Percentiles rank a stretch among this genome's conserved stretches.
phyloP scores from a whole-genome alignment of 2,888 invertebrate species.

The Oeneis ivallda region DNA sequence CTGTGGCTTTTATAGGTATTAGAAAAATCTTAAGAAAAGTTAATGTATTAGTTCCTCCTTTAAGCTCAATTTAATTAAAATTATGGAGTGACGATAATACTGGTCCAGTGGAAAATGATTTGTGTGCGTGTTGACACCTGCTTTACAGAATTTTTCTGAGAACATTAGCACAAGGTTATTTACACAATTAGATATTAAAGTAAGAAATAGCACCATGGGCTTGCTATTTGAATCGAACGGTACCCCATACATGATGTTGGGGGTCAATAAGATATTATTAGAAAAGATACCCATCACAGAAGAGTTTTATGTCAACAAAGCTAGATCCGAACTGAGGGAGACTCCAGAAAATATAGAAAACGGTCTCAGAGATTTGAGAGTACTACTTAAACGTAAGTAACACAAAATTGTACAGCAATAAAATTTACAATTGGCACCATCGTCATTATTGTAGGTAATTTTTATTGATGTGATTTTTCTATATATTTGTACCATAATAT shows the following conservation, averaged over 20 bases:
- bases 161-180: background rate
- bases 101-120: constrained; percentile 38
- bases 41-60: background rate
- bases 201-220: constrained; percentile 54
- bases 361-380: constrained; percentile 80
- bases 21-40: background rate
- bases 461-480: too few relatives aligned
- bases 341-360: constrained; percentile 84
- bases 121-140: constrained; percentile 7
- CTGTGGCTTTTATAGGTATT: background rate
- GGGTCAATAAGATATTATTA: constrained; percentile 80
- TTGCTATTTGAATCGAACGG: constrained; percentile 79
- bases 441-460: too few relatives aligned
- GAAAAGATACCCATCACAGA: constrained; percentile 83
- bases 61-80: constrained; percentile 1
- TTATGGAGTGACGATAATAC: constrained; percentile 22
- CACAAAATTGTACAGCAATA: background rate
- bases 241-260: constrained; percentile 84
- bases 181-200: background rate
- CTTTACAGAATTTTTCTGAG: background rate
- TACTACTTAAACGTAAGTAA: constrained; percentile 80
- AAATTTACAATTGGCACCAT: too few relatives aligned
- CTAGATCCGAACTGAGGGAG: constrained; percentile 86
- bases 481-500: too few relatives aligned
- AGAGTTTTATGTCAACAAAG: constrained; percentile 82